These are phyloP conservation scores for Martes martes DNA, from an alignment of 2,113 vertebrate species.

Conservation along the genomic window DNA sequence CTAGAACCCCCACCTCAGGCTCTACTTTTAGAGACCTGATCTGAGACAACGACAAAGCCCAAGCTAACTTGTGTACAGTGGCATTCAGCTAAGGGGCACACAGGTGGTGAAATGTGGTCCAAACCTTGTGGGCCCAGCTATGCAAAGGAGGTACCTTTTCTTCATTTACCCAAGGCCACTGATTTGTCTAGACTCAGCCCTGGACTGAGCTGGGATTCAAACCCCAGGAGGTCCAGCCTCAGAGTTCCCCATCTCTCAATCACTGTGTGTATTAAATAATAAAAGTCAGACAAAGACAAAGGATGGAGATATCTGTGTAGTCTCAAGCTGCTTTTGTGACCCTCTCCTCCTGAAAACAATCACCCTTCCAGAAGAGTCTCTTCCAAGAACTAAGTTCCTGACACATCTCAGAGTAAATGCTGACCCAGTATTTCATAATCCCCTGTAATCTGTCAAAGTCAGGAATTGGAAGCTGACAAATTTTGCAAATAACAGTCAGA, in stretches of 20 bases:
- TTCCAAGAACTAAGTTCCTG: not conserved
- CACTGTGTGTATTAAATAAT: not conserved
- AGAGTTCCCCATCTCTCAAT: not conserved
- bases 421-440: not conserved
- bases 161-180: not conserved
- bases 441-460: not conserved
- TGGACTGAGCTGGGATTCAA: not conserved
- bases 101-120: not conserved
- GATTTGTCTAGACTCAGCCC: not conserved
- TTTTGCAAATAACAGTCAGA: not conserved
- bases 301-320: too few relatives aligned
- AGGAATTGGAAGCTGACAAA: not conserved
- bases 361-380: not conserved
- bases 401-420: not conserved
- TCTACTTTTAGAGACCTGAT: not conserved
- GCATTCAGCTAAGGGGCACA: not conserved
- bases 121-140: not conserved
- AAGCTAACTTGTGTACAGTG: not conserved
- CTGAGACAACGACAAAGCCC: not conserved
- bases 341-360: not conserved
- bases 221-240: not conserved
- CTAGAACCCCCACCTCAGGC: not conserved
- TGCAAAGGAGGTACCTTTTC: not conserved
- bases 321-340: not conserved
- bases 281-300: not conserved